Evolutionary conservation across 2,113 vertebrate genomes (phyloP).

Genomic region (Xiphophorus maculatus): DNA sequence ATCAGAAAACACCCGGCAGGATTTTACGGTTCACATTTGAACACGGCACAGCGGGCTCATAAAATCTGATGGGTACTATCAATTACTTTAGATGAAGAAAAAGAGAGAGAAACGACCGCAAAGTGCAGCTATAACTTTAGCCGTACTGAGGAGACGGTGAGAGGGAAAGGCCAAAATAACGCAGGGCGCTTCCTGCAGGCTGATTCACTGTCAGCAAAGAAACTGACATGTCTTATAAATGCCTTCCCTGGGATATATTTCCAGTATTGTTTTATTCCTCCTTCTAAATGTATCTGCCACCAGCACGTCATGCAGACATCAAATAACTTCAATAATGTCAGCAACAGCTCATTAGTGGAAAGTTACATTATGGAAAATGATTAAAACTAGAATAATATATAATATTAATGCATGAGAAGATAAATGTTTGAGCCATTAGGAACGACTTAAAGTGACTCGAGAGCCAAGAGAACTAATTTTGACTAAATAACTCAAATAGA

Average conservation of each 20-base stretch:
- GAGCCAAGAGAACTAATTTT: not conserved
- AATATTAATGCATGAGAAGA: not conserved
- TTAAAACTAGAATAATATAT: not conserved
- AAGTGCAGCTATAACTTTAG: conserved; percentile 42
- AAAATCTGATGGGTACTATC: conserved; percentile 60
- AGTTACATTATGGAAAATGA: not conserved
- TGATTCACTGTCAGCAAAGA: conserved; percentile 30
- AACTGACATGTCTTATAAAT: conserved; percentile 56
- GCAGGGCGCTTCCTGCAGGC: conserved; percentile 35
- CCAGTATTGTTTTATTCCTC: conserved; percentile 5
- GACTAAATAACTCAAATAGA: not conserved
- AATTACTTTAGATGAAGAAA: conserved; percentile 39
- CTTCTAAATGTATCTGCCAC: not conserved
- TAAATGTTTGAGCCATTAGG: not conserved
- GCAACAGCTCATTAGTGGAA: conserved; percentile 4
- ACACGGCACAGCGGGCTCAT: conserved; percentile 32
- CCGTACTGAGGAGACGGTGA: conserved; percentile 22
- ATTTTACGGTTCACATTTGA: conserved; percentile 43
- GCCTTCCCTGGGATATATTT: conserved; percentile 1
- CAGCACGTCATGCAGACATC: not conserved
- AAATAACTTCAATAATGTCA: conserved; percentile 26
- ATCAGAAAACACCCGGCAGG: conserved; percentile 37
- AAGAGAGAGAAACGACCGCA: not conserved
- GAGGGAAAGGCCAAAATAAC: conserved; percentile 41
- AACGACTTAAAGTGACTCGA: not conserved